Evolutionary conservation across 1,140 invertebrate genomes (phyloP), one percentile per base, ranked within the genome.

Genomic region (Leptinotarsa undecemlineata): DNA sequence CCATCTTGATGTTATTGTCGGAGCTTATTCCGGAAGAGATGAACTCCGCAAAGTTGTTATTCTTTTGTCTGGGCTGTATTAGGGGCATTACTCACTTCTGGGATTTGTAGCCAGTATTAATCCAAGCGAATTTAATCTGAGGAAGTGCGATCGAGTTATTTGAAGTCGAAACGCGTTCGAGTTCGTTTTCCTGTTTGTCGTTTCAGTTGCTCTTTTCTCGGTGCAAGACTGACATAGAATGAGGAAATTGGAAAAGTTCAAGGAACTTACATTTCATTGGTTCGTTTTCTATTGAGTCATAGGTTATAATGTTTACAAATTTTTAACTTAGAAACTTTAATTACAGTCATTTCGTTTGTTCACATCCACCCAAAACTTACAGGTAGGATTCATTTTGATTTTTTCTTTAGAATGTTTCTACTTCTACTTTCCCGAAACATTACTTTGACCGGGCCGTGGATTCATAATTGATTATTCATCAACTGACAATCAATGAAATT

Each of bases 121-220:
- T 77, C 74, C 70, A 67, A 72, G 73, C 73, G 70, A 64, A 71
- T 68, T 74, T 78, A 78, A 78, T 78, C 75, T 76, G 61, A 74
- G 75, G 33, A 74, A 78, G 75, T 77, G 75, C 73, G 62, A 76
- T 76, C 70, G 74, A 78, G 73, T 74, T 78, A 78, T 78, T 74
- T 76, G 26, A 74, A 76, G 71, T 76, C 73, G 76, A 78, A 76
- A 76, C 67, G 67, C 66, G 67, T 70, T 76, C 75, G 74, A 74
- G 74, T 64, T 68, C 66, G 67, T 70, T 76, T 72, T 19, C 51
- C 51, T 57, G 51, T 57, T 57, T 57, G 51, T 57, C 51, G 51
- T 57, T 57, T 57, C 51, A 57, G 51, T 57, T n/a, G 51, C 51
- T 57, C n/a, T 19, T 57, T 57, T 0, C 17, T 57, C 14, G 51